phyloP scores from a whole-genome alignment of 1,140 invertebrate species.

The Cherax quadricarinatus region DNA sequence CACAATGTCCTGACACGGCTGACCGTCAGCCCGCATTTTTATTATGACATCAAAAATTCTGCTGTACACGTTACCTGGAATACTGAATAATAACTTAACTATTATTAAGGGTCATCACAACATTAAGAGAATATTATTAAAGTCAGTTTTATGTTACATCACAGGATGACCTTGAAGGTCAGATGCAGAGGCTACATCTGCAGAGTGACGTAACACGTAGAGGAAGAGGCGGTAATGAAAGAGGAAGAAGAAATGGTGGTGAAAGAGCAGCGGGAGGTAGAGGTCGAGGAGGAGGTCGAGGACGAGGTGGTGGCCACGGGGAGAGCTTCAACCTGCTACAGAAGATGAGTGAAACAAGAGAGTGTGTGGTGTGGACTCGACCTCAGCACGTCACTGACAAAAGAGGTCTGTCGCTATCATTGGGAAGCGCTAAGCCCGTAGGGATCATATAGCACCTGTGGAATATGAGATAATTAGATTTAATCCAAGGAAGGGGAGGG shows the following conservation, averaged over 20 bases:
- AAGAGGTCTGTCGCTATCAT: slow-evolving; percentile 29
- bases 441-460: no score
- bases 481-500: no score
- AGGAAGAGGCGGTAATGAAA: not conserved
- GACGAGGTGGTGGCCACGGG: not conserved
- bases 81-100: not conserved
- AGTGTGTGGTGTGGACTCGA: slow-evolving; percentile 52
- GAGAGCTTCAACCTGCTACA: not conserved
- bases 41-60: not conserved
- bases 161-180: not conserved
- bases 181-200: slow-evolving; percentile 1
- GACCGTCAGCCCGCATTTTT: not conserved
- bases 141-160: not conserved
- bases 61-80: not conserved
- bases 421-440: no score
- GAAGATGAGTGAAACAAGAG: slow-evolving; percentile 32
- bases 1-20: not conserved
- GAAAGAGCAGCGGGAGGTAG: not conserved
- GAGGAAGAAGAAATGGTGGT: not conserved
- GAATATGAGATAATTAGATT: no score
- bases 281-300: slow-evolving; percentile 1
- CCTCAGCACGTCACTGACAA: slow-evolving; percentile 36
- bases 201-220: not conserved
- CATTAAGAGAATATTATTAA: no score
- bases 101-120: not conserved